Percentiles rank a stretch among this genome's conserved stretches.
Evolutionary conservation across 2,113 vertebrate genomes (phyloP).

Genomic region (Genyomyrus donnyi): DNA sequence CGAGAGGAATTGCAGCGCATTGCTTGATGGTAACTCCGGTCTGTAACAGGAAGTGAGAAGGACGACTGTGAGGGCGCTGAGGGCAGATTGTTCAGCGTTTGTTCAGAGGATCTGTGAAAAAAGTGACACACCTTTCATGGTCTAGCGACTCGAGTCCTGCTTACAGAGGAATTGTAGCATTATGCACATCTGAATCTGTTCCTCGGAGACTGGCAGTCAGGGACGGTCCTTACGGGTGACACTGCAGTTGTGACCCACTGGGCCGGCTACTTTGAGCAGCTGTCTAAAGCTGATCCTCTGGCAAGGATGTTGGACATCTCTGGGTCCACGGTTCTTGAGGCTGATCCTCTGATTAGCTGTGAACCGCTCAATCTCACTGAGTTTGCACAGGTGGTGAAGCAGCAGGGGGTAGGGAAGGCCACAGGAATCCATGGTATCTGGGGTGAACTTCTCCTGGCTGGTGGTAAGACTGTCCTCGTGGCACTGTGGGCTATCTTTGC

Average conservation of each 20-base stretch:
- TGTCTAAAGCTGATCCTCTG: no score
- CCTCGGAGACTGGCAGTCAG: not conserved
- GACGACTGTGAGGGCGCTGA: not conserved
- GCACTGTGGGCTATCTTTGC: not conserved
- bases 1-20: not conserved
- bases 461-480: not conserved
- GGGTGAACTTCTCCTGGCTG: not conserved
- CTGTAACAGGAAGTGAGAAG: not conserved
- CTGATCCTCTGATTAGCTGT: no score
- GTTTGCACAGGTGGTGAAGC: no score
- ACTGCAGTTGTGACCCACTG: not conserved
- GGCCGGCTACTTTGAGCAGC: no score
- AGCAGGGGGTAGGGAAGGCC: no score
- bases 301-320: no score
- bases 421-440: not conserved
- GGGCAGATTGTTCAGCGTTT: not conserved
- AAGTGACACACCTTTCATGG: not conserved
- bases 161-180: not conserved
- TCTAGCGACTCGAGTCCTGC: not conserved
- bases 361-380: no score
- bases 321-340: no score
- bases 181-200: not conserved
- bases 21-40: not conserved
- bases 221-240: not conserved
- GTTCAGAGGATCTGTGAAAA: not conserved